A percentile compares a stretch with the other conserved stretches of the same genome.
These are phyloP conservation scores for Lamellibrachia satsuma DNA, from an alignment of 2,888 invertebrate species.

Conservation along the genomic window DNA sequence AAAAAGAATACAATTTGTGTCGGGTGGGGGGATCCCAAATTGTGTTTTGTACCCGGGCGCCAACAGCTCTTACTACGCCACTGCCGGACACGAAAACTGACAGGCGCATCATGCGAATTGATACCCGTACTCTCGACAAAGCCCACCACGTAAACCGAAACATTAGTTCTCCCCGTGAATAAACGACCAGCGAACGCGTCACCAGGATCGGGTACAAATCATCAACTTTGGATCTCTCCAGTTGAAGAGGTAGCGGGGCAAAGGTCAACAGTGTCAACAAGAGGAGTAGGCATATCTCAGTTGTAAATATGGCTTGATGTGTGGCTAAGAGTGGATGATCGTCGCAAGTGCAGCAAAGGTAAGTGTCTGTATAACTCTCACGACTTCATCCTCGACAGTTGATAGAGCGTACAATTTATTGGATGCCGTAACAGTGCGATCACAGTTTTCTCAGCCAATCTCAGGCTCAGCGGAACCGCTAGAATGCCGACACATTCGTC, in stretches of 20 bases:
- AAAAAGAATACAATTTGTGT: too few species aligned
- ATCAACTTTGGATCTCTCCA: conserved; percentile 9
- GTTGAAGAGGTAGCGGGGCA: not conserved
- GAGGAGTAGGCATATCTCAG: not conserved
- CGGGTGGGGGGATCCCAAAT: too few species aligned
- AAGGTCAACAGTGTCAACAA: conserved; percentile 3
- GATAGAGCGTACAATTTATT: not conserved
- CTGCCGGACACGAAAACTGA: too few species aligned
- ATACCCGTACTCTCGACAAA: not conserved
- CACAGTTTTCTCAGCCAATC: not conserved
- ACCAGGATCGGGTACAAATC: not conserved
- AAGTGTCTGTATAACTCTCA: not conserved
- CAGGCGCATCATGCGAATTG: too few species aligned
- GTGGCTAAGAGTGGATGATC: not conserved
- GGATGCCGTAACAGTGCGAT: not conserved
- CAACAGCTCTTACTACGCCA: too few species aligned
- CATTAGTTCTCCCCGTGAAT: not conserved
- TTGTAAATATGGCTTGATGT: not conserved
- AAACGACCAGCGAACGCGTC: not conserved
- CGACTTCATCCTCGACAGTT: not conserved
- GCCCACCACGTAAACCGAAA: not conserved
- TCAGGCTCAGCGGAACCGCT: not conserved
- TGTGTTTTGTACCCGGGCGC: too few species aligned
- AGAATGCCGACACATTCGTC: not conserved
- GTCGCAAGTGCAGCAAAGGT: not conserved